Conservation (phyloP, 2,888 invertebrate genomes). For the Phortica okadai region DNA sequence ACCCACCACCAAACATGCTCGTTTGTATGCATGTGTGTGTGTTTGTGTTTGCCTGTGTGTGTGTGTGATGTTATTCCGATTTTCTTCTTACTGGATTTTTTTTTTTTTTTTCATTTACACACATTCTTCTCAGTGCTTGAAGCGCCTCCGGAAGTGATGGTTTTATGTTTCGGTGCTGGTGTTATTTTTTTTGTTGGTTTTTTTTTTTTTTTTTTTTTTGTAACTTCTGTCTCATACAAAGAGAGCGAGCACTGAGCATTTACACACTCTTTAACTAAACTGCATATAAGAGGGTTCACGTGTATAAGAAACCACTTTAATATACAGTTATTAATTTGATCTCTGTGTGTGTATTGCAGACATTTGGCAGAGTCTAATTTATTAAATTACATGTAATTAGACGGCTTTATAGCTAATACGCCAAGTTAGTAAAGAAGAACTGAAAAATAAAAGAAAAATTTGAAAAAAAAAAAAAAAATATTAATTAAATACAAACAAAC, state of each 20-base stretch:
- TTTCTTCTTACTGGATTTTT: too few relatives aligned
- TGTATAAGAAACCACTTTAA: constrained; percentile 33
- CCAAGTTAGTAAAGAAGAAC: too few relatives aligned
- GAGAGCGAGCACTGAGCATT: not conserved
- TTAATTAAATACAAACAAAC: constrained; percentile 24
- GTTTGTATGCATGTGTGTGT: too few relatives aligned
- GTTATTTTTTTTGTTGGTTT: constrained; percentile 48
- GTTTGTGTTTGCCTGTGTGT: too few relatives aligned
- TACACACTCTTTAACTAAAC: not conserved
- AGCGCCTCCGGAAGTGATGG: constrained; percentile 77
- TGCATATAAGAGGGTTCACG: not conserved
- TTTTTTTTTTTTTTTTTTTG: not conserved
- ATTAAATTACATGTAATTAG: too few relatives aligned
- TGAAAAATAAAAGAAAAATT: constrained; percentile 28
- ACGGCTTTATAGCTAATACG: too few relatives aligned
- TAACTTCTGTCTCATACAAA: not conserved
- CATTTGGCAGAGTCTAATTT: too few relatives aligned
- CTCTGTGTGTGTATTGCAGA: too few relatives aligned
- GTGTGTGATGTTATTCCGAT: too few relatives aligned
- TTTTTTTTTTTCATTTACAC: constrained; percentile 6
- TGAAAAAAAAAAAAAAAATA: constrained; percentile 9
- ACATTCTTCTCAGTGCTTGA: constrained; percentile 74
- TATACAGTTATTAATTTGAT: constrained; percentile 27
- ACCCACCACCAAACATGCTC: too few relatives aligned
- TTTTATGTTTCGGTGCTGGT: constrained; percentile 67